A percentile compares a stretch with the other conserved stretches of the same genome.
Conservation (phyloP, 2,113 vertebrate genomes). For the Stictonetta naevosa region DNA sequence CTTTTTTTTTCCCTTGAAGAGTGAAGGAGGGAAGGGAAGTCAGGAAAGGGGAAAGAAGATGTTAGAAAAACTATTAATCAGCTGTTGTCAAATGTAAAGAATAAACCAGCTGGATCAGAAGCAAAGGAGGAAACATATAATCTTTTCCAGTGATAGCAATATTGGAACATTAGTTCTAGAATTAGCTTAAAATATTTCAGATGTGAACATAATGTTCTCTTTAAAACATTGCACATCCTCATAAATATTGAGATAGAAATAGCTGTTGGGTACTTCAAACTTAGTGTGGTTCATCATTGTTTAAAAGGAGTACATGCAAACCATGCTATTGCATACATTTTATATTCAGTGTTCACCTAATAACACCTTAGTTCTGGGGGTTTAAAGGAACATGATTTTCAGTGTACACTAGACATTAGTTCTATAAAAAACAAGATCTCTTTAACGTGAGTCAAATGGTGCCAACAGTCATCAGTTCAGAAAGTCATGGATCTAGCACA, state of each 20-base stretch:
- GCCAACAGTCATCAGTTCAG: neutral
- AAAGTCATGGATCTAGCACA: neutral
- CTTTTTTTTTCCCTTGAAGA: neutral
- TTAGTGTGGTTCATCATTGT: neutral
- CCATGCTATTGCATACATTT: neutral
- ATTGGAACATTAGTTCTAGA: neutral
- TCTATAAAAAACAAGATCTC: neutral
- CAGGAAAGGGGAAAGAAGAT: neutral
- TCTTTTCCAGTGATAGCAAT: neutral
- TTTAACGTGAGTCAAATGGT: neutral
- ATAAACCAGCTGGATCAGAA: neutral
- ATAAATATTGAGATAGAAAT: neutral
- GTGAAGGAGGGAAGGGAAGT: neutral
- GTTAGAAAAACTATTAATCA: neutral
- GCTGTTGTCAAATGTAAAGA: neutral
- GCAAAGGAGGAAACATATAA: neutral
- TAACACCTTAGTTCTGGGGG: neutral
- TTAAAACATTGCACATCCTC: neutral
- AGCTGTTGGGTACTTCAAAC: neutral
- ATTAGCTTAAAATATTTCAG: neutral
- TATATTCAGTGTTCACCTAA: neutral
- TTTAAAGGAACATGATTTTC: constrained; percentile 28
- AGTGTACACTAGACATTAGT: neutral
- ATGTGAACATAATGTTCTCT: neutral
- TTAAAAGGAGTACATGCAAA: neutral